Evolutionary conservation across 2,888 invertebrate species (phyloP).

Genomic region (Cheilosia scutellata): DNA sequence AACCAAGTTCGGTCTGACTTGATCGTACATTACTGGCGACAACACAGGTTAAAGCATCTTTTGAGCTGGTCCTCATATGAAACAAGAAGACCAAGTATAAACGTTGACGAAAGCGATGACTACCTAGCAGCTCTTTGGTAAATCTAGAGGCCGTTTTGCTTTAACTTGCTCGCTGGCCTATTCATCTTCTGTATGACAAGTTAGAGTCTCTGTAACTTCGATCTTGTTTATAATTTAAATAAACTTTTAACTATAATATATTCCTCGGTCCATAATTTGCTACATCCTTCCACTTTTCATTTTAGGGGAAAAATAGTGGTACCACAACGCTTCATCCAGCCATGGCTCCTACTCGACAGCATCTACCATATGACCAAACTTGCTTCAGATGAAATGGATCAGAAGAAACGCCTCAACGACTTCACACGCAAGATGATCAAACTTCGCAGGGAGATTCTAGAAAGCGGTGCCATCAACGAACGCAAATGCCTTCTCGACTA

Average conservation of each 20-base stretch:
- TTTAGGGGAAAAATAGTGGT: slow-evolving; percentile 85
- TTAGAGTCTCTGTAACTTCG: too few species aligned
- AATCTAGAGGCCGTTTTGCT: too few species aligned
- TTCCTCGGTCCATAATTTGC: not conserved
- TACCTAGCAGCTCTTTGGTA: too few species aligned
- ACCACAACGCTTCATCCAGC: slow-evolving; percentile 85
- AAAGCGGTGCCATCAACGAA: slow-evolving; percentile 76
- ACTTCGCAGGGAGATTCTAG: slow-evolving; percentile 80
- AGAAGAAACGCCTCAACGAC: slow-evolving; percentile 84
- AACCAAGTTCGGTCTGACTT: too few species aligned
- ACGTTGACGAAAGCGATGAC: too few species aligned
- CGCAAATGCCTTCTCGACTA: slow-evolving; percentile 85
- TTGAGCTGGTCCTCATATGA: too few species aligned
- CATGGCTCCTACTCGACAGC: slow-evolving; percentile 86
- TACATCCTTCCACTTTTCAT: not conserved
- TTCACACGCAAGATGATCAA: slow-evolving; percentile 84
- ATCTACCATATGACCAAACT: slow-evolving; percentile 85
- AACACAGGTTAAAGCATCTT: too few species aligned
- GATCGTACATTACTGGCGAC: too few species aligned
- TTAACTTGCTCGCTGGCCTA: too few species aligned
- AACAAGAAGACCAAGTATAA: too few species aligned
- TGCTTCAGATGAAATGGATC: slow-evolving; percentile 85
- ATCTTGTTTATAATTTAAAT: too few species aligned
- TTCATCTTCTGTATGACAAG: too few species aligned
- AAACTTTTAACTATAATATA: not conserved